Conservation (phyloP, 1,140 invertebrate genomes). For the Drosophila baimaii region DNA sequence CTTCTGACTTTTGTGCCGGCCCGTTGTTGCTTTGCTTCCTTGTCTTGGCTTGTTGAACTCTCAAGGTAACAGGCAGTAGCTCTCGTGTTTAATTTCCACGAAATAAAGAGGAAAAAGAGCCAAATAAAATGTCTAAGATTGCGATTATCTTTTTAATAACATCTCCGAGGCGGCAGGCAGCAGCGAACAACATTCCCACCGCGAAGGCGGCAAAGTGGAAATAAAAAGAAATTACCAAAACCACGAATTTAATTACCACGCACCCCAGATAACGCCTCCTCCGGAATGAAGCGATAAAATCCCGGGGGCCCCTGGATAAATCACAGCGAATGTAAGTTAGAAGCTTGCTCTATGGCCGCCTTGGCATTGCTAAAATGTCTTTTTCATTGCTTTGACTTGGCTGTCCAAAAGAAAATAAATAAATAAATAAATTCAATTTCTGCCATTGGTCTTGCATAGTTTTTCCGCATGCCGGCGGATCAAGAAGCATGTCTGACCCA, state of each 20-base stretch:
- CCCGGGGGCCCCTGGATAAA: neutral
- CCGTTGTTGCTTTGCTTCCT: conserved; percentile 53
- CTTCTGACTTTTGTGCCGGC: conserved; percentile 58
- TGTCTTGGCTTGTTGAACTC: conserved; percentile 69
- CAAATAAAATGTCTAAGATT: conserved; percentile 49
- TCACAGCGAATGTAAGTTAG: neutral
- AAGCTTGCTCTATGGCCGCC: too few relatives aligned
- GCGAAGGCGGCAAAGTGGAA: conserved; percentile 31
- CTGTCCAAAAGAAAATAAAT: neutral
- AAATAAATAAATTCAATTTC: conserved; percentile 17
- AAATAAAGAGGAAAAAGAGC: conserved; percentile 27
- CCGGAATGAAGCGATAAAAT: conserved; percentile 54
- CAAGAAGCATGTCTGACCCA: conserved; percentile 39
- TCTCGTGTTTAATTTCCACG: conserved; percentile 47
- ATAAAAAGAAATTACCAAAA: conserved; percentile 47
- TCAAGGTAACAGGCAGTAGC: conserved; percentile 62
- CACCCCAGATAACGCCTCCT: conserved; percentile 47
- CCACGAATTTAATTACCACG: conserved; percentile 70
- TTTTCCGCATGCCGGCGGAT: conserved; percentile 31
- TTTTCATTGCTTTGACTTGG: conserved; percentile 1
- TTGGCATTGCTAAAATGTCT: neutral
- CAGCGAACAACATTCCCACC: conserved; percentile 32
- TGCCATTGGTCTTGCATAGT: conserved; percentile 5
- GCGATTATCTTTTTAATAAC: conserved; percentile 76
- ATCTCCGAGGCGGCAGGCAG: conserved; percentile 41